A percentile compares a stretch with the other conserved stretches of the same genome.
These are phyloP conservation scores for Murina feae DNA, from an alignment of 2,113 vertebrate species.

Conservation along the genomic window DNA sequence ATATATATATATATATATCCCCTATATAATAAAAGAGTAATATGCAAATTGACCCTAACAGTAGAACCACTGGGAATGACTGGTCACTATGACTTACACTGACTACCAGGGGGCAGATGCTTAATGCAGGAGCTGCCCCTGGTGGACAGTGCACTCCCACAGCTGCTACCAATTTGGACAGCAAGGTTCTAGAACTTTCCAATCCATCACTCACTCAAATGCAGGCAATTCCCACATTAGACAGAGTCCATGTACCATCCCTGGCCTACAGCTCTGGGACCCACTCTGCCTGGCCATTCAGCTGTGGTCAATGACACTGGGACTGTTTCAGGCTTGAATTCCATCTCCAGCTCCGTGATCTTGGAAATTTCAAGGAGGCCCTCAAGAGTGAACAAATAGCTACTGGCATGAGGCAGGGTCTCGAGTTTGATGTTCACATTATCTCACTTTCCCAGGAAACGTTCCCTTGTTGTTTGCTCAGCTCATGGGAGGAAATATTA, in stretches of 20 bases:
- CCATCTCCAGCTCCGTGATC: rapidly evolving
- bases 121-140: too few relatives aligned
- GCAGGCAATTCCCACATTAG: background rate
- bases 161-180: background rate
- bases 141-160: too few relatives aligned
- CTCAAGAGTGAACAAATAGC: background rate
- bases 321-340: rapidly evolving
- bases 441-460: background rate
- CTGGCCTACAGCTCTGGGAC: background rate
- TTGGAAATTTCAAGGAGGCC: background rate
- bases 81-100: too few relatives aligned
- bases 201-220: background rate
- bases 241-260: rapidly evolving
- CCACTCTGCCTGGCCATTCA: background rate
- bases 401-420: background rate
- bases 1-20: too few relatives aligned
- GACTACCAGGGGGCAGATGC: too few relatives aligned
- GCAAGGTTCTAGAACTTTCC: background rate
- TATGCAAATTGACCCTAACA: too few relatives aligned
- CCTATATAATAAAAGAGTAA: too few relatives aligned
- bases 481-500: background rate
- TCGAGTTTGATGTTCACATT: background rate
- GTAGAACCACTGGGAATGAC: too few relatives aligned
- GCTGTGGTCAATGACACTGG: background rate
- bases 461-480: background rate